A percentile compares a stretch with the other conserved stretches of the same genome.
These are phyloP conservation scores for Mamestra configurata DNA, from an alignment of 1,140 invertebrate species.

Conservation along the genomic window DNA sequence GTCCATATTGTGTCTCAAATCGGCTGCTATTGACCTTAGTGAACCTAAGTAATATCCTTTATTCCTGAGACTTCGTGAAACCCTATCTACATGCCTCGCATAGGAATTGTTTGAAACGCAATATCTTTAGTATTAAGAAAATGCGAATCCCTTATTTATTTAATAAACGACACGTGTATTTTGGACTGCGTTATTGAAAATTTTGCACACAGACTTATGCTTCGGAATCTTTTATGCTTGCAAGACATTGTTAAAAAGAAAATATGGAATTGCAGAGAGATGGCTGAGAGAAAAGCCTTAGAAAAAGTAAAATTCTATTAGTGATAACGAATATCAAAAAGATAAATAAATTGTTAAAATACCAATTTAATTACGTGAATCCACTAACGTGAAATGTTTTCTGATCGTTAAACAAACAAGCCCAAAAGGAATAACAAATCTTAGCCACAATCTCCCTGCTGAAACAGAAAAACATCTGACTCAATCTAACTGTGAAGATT, in stretches of 20 bases:
- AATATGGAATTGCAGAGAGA: too few relatives aligned
- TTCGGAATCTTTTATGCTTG: too few relatives aligned
- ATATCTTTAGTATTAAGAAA: constrained; percentile 11
- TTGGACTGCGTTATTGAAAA: too few relatives aligned
- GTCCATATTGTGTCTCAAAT: constrained; percentile 28
- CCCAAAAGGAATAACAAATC: background rate
- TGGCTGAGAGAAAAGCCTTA: too few relatives aligned
- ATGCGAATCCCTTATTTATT: background rate
- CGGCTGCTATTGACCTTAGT: constrained; percentile 20
- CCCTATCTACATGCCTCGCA: constrained; percentile 7
- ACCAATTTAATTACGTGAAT: too few relatives aligned
- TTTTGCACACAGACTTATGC: too few relatives aligned
- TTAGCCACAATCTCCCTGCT: background rate
- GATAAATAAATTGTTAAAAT: too few relatives aligned
- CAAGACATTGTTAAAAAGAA: too few relatives aligned
- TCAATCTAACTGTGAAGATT: background rate
- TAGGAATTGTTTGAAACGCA: constrained; percentile 19
- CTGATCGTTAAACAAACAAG: background rate
- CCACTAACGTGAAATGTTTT: background rate
- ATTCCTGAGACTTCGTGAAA: constrained; percentile 14
- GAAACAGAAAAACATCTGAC: background rate
- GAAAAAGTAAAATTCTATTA: too few relatives aligned
- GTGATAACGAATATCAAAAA: too few relatives aligned
- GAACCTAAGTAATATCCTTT: constrained; percentile 5
- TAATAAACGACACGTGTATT: background rate